Conservation (phyloP, 2,113 vertebrate genomes). For the Siniperca chuatsi region DNA sequence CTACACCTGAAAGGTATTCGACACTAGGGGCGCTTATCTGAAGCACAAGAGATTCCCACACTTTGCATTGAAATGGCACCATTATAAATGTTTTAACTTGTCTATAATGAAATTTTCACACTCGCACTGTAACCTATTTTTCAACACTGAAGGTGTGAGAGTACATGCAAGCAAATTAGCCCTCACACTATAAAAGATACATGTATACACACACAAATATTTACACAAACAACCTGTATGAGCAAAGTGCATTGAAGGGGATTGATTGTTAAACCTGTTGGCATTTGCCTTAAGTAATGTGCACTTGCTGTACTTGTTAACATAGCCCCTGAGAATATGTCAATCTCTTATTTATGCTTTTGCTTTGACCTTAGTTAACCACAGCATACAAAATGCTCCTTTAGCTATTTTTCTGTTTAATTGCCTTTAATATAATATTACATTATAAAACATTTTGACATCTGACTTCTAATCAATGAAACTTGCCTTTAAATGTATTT, state of each 20-base stretch:
- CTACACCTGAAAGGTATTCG: background rate
- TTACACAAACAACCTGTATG: background rate
- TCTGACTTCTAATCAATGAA: background rate
- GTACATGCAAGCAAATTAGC: background rate
- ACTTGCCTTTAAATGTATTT: background rate
- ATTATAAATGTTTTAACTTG: background rate
- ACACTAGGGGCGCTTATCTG: background rate
- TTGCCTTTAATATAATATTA: background rate
- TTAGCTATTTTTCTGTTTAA: background rate
- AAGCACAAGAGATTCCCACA: background rate
- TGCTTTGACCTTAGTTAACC: background rate
- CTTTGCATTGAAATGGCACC: background rate
- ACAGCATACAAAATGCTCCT: background rate
- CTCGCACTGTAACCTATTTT: background rate
- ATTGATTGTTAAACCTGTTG: conserved; percentile 14
- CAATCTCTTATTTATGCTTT: conserved; percentile 21
- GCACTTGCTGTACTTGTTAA: background rate
- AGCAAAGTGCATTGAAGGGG: background rate
- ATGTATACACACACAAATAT: background rate
- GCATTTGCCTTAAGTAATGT: background rate
- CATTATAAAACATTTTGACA: background rate
- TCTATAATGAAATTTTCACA: background rate
- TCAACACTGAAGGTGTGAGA: background rate
- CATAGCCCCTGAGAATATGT: background rate
- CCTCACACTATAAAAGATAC: background rate